Base-by-base conservation (phyloP, 1,140 invertebrate species). In the Drosophila melanica region DNA sequence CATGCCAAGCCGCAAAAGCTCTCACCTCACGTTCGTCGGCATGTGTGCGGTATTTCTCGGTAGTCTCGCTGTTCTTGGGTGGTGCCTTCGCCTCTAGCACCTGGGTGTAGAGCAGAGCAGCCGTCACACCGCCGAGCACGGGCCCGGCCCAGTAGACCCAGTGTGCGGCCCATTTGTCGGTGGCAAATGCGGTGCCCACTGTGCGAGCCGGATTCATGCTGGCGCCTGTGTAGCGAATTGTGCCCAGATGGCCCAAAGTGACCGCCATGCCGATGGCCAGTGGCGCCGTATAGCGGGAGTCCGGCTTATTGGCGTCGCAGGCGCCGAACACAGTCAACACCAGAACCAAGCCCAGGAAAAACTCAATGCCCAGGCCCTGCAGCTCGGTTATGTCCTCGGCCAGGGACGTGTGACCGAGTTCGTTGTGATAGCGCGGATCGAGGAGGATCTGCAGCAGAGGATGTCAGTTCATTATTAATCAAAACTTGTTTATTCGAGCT, bases 131-230 rank as follows among this genome's bases (percentile, higher is more conserved):
- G 3, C 97, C 97, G 0, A 96, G 92, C 60, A 97, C 94, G 0
- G 97, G 97, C 0, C 97, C 97, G 2, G 95, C 93, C 97, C 97
- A 98, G 92, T 97, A 98, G 0, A 98, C 95, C 97, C 97, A 98
- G 81, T 98, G 97, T 71, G 96, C 92, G 1, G 93, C 92, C 95
- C 96, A 98, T 18, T 92, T 92, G 20, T 94, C 94, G 57, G 94
- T 94, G 41, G 98, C 95, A 10, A 97, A 94, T 3, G 97, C 96
- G 7, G 96, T 97, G 55, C 97, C 97, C 85, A 98, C 95, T 27
- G 95, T 95, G 63, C 97, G 93, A 0, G 97, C 97, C 0, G 97
- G 97, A 93, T 98, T 98, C 97, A 98, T 98, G 71, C 96, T 96
- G 16, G 96, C 94, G 45, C 97, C 96, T 3, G 97, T 98, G 91